These are phyloP conservation scores for Geotrupes spiniger DNA, from an alignment of 2,888 invertebrate genomes.

Conservation along the genomic window DNA sequence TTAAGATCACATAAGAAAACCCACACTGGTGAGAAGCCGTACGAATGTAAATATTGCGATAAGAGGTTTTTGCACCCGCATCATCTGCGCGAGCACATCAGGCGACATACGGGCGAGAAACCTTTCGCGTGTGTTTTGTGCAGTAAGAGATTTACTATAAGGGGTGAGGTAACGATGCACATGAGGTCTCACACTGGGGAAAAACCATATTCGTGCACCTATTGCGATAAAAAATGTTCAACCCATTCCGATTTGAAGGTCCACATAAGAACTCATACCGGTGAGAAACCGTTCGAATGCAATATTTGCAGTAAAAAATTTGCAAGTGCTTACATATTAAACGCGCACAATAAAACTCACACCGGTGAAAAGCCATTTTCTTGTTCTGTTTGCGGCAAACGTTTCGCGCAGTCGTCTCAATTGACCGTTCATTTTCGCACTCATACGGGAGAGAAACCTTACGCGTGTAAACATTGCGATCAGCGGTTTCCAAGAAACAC, in stretches of 20 bases:
- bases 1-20: conserved; percentile 46
- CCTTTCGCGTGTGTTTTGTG: conserved; percentile 46
- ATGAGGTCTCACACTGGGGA: conserved; percentile 55
- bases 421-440: conserved; percentile 57
- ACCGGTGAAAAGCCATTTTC: conserved; percentile 61
- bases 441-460: conserved; percentile 56
- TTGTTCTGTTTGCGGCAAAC: conserved; percentile 57
- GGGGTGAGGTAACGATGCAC: conserved; percentile 50
- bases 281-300: conserved; percentile 46
- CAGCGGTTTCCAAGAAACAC: conserved; percentile 46
- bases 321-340: conserved; percentile 59
- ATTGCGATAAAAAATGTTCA: conserved; percentile 58
- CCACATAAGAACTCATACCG: conserved; percentile 51
- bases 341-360: conserved; percentile 60
- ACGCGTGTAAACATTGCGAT: conserved; percentile 41
- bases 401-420: conserved; percentile 62
- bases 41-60: conserved; percentile 48
- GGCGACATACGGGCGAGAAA: conserved; percentile 47
- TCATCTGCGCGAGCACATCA: conserved; percentile 44
- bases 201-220: conserved; percentile 56
- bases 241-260: conserved; percentile 53
- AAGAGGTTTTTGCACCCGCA: conserved; percentile 48
- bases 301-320: conserved; percentile 51
- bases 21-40: conserved; percentile 49
- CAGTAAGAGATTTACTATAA: conserved; percentile 45